Percentiles rank a stretch among this genome's conserved stretches.
Conservation (phyloP, 1,140 invertebrate species). For the Gonioctena quinquepunctata region DNA sequence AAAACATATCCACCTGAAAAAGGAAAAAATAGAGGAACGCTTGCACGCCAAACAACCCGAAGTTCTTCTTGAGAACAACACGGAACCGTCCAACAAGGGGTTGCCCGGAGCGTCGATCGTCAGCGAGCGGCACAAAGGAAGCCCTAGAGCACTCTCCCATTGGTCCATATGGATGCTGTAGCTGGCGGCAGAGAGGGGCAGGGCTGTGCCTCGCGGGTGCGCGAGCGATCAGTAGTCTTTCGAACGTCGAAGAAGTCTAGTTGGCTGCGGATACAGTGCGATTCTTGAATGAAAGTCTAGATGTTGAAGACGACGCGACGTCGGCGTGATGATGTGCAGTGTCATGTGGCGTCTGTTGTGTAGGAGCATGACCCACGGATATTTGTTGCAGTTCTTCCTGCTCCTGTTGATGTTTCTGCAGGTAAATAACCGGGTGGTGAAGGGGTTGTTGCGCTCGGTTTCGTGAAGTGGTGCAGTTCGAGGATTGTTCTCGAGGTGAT, state of each 20-base stretch:
- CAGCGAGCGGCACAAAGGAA: conserved; percentile 36
- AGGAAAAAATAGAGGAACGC: background rate
- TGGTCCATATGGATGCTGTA: conserved; percentile 48
- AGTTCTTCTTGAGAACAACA: background rate
- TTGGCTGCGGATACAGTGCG: conserved; percentile 1
- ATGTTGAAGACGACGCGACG: conserved; percentile 35
- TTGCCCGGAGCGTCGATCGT: conserved; percentile 38
- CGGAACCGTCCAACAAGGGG: conserved; percentile 36
- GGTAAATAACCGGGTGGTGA: conserved; percentile 36
- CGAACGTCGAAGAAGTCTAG: conserved; percentile 33
- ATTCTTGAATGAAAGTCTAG: conserved; percentile 8
- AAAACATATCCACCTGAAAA: background rate
- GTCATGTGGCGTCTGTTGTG: conserved; percentile 58
- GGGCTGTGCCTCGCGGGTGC: conserved; percentile 43
- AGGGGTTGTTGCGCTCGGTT: background rate
- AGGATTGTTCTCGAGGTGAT: too few species aligned
- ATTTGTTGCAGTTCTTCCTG: conserved; percentile 57
- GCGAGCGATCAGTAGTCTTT: conserved; percentile 47
- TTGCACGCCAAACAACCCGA: background rate
- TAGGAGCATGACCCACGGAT: conserved; percentile 59
- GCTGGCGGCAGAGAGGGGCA: conserved; percentile 42
- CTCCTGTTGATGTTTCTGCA: conserved; percentile 55
- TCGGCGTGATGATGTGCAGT: conserved; percentile 56
- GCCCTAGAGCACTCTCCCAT: conserved; percentile 34
- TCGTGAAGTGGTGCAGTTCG: too few species aligned